Evolutionary conservation across 2,113 vertebrate genomes (phyloP).

Genomic region (Ornithorhynchus anatinus): DNA sequence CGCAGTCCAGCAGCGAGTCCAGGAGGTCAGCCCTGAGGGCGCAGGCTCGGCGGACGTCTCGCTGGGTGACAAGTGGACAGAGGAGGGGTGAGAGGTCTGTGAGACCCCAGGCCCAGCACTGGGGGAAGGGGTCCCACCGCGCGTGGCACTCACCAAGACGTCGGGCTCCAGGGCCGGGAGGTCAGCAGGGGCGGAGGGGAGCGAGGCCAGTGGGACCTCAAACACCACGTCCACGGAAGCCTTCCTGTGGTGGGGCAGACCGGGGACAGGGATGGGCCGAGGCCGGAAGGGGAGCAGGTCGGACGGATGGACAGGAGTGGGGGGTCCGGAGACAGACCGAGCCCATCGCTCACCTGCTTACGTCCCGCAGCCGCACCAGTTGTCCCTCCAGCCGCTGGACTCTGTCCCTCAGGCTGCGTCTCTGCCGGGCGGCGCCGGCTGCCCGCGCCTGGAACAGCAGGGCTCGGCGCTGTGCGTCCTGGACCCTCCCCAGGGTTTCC

Average conservation of each 20-base stretch:
- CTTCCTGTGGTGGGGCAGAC: constrained; percentile 37
- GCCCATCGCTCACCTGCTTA: constrained; percentile 40
- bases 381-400: constrained; percentile 32
- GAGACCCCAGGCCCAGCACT: neutral
- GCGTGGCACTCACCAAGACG: constrained; percentile 56
- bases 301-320: neutral
- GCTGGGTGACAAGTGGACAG: constrained; percentile 26
- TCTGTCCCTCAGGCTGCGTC: neutral
- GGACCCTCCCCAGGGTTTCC: constrained; percentile 19
- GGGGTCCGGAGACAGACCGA: neutral
- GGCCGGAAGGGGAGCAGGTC: neutral
- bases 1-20: constrained; percentile 42
- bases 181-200: neutral
- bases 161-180: constrained; percentile 40
- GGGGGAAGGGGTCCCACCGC: fast-evolving
- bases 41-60: constrained; percentile 50
- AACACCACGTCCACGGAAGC: constrained; percentile 40
- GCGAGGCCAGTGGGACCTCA: neutral
- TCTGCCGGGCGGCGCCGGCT: constrained; percentile 25
- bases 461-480: constrained; percentile 28
- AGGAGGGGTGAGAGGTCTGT: neutral
- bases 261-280: neutral
- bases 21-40: constrained; percentile 52
- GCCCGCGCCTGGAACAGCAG: constrained; percentile 57
- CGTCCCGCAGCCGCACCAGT: constrained; percentile 41